phyloP scores from a whole-genome alignment of 1,140 invertebrate genomes.

The Aphelinus certus region DNA sequence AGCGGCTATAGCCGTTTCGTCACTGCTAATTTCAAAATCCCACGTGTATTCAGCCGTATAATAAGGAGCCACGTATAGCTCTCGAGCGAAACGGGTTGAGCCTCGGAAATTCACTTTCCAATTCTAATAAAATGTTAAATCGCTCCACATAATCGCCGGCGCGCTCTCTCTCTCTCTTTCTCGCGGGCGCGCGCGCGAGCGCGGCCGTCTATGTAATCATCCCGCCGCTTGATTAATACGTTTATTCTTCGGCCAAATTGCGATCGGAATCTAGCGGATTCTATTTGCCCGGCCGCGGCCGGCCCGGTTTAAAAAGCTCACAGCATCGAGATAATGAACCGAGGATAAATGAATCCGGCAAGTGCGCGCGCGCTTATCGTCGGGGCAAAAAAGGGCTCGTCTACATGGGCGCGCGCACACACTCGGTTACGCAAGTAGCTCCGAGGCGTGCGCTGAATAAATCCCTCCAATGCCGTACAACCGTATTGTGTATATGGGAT shows the following conservation, averaged over 20 bases:
- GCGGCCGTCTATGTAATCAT: constrained; percentile 17
- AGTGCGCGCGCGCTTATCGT: no score
- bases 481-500: no score
- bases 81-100: not conserved
- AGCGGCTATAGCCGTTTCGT: no score
- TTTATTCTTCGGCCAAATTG: constrained; percentile 21
- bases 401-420: no score
- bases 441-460: constrained; percentile 13
- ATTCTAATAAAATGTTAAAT: constrained; percentile 18
- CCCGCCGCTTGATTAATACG: constrained; percentile 27
- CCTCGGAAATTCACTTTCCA: not conserved
- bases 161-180: no score
- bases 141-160: not conserved
- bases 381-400: no score
- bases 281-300: constrained; percentile 32
- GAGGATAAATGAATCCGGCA: constrained; percentile 9
- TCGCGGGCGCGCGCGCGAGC: not conserved
- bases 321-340: constrained; percentile 27
- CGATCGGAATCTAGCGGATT: constrained; percentile 24
- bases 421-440: constrained; percentile 41
- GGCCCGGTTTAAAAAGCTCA: not conserved
- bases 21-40: not conserved
- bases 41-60: not conserved
- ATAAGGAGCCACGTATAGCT: not conserved
- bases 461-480: no score